phyloP scores from a whole-genome alignment of 2,888 invertebrate species.

The Leptopilina myrica region DNA sequence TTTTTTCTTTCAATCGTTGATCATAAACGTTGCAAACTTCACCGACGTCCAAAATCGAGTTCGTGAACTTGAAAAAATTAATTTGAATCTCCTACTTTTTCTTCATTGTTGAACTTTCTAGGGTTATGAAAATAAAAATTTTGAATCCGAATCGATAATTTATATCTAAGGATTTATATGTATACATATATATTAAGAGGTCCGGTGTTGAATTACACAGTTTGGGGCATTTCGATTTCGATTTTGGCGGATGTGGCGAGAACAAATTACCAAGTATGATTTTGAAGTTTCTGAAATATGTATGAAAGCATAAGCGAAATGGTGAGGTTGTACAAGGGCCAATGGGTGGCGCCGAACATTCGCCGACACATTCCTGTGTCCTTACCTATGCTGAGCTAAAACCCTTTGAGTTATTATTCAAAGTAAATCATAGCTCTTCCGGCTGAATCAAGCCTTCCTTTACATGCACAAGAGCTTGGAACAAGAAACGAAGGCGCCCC shows the following conservation, averaged over 20 bases:
- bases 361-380: constrained; percentile 44
- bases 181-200: too few relatives aligned
- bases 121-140: background rate
- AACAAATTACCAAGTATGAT: constrained; percentile 72
- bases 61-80: too few relatives aligned
- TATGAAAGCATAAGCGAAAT: constrained; percentile 69
- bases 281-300: constrained; percentile 69
- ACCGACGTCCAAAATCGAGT: too few relatives aligned
- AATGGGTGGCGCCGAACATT: constrained; percentile 52
- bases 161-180: background rate
- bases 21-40: too few relatives aligned
- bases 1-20: too few relatives aligned
- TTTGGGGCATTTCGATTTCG: constrained; percentile 35
- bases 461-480: constrained; percentile 59
- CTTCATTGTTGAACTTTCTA: background rate
- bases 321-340: constrained; percentile 54
- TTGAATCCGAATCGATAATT: background rate
- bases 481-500: constrained; percentile 48
- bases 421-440: constrained; percentile 69
- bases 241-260: constrained; percentile 53
- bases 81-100: too few relatives aligned
- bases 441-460: constrained; percentile 65
- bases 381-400: constrained; percentile 51
- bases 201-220: background rate
- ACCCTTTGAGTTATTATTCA: constrained; percentile 75